Evolutionary conservation across 1,140 invertebrate genomes (phyloP).

Genomic region (Drosophila pruinosa): DNA sequence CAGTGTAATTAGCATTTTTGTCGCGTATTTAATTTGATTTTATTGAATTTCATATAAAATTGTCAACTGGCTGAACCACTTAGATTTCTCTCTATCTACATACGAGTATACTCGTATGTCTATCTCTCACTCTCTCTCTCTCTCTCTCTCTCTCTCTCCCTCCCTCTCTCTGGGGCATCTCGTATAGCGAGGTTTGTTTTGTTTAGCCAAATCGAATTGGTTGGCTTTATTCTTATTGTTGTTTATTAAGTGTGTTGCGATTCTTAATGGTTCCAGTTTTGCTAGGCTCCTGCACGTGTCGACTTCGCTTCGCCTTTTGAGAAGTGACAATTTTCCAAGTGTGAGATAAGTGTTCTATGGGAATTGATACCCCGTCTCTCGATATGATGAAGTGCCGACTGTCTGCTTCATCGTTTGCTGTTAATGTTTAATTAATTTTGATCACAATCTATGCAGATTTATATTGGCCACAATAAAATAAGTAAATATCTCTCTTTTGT

Average conservation of each 20-base stretch:
- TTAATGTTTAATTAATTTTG: slow-evolving; percentile 73
- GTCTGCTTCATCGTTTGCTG: slow-evolving; percentile 53
- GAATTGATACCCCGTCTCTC: slow-evolving; percentile 15
- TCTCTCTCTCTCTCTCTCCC: neutral
- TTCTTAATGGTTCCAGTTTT: slow-evolving; percentile 63
- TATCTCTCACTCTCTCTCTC: neutral
- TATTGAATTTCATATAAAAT: slow-evolving; percentile 77
- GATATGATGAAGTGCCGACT: slow-evolving; percentile 55
- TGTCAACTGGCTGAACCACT: slow-evolving; percentile 75
- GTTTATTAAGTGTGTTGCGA: slow-evolving; percentile 22
- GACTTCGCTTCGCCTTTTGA: neutral
- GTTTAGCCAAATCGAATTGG: slow-evolving; percentile 9
- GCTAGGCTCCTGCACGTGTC: slow-evolving; percentile 22
- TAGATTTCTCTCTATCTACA: slow-evolving; percentile 38
- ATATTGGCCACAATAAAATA: slow-evolving; percentile 33
- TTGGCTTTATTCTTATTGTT: slow-evolving; percentile 5
- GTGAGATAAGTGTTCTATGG: slow-evolving; percentile 1
- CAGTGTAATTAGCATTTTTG: slow-evolving; percentile 73
- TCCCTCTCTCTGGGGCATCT: neutral
- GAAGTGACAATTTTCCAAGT: neutral
- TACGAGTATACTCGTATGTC: too few species aligned
- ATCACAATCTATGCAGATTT: slow-evolving; percentile 75
- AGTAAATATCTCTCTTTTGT: slow-evolving; percentile 22
- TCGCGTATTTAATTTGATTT: slow-evolving; percentile 79
- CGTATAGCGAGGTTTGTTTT: slow-evolving; percentile 25